Evolutionary conservation across 1,140 invertebrate genomes (phyloP).

Genomic region (Rhyzopertha dominica): DNA sequence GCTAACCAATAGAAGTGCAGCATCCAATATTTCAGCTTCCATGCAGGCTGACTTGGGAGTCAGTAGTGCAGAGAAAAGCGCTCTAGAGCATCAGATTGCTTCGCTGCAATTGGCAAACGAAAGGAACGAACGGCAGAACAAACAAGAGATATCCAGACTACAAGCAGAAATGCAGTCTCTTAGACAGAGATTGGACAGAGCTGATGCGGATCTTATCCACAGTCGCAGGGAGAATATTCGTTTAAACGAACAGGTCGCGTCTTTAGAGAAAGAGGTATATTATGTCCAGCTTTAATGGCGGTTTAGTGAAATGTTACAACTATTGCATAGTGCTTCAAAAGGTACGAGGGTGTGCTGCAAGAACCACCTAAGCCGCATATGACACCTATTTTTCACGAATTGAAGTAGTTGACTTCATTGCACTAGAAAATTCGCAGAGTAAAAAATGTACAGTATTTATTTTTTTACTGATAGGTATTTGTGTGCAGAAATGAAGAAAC

Average conservation of each 20-base stretch:
- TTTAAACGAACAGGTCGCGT: constrained; percentile 67
- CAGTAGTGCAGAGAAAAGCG: constrained; percentile 66
- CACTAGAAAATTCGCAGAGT: no score
- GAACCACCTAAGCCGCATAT: no score
- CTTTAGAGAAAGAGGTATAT: constrained; percentile 73
- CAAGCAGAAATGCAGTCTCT: constrained; percentile 72
- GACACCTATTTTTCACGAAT: no score
- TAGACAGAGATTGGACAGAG: constrained; percentile 67
- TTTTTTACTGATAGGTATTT: no score
- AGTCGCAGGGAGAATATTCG: constrained; percentile 69
- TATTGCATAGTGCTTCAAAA: no score
- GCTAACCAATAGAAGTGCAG: constrained; percentile 1
- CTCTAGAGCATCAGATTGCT: constrained; percentile 70
- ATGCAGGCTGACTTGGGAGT: constrained; percentile 70
- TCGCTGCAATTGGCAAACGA: constrained; percentile 56
- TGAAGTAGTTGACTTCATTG: no score
- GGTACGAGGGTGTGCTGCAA: no score
- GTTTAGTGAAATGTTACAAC: no score
- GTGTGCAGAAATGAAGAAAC: no score
- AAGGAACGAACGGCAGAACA: constrained; percentile 62
- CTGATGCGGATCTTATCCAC: constrained; percentile 71
- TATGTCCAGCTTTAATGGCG: no score
- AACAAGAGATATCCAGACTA: constrained; percentile 67
- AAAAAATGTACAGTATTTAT: no score
- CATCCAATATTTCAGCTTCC: constrained; percentile 52